These are phyloP conservation scores for Asobara japonica DNA, from an alignment of 1,140 invertebrate species.

Conservation along the genomic window DNA sequence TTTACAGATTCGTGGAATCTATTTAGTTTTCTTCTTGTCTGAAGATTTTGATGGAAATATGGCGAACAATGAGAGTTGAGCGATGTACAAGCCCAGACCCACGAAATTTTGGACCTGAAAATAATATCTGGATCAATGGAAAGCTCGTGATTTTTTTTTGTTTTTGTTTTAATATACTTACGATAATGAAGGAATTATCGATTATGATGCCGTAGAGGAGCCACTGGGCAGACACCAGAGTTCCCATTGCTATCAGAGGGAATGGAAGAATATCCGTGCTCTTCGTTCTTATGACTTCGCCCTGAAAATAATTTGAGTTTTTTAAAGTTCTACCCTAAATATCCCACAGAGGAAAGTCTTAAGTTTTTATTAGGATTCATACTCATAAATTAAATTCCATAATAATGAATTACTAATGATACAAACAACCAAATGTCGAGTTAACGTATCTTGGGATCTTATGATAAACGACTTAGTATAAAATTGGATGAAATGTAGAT, in stretches of 20 bases:
- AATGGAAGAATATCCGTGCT: slow-evolving; percentile 84
- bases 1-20: neutral
- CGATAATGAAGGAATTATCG: slow-evolving; percentile 79
- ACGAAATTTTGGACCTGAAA: slow-evolving; percentile 75
- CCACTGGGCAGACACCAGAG: slow-evolving; percentile 81
- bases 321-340: neutral
- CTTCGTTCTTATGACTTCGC: slow-evolving; percentile 77
- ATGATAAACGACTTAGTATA: too few species aligned
- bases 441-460: too few species aligned
- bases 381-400: too few species aligned
- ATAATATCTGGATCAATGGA: slow-evolving; percentile 11
- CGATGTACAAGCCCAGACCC: slow-evolving; percentile 68
- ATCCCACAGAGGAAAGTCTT: slow-evolving; percentile 25
- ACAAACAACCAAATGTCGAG: too few species aligned
- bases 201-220: slow-evolving; percentile 83
- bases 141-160: slow-evolving; percentile 28
- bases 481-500: too few species aligned
- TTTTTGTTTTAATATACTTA: slow-evolving; percentile 68
- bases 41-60: slow-evolving; percentile 72
- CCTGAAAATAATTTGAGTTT: slow-evolving; percentile 64
- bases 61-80: slow-evolving; percentile 74
- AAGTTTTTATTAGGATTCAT: too few species aligned
- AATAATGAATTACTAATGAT: too few species aligned
- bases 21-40: neutral
- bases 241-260: slow-evolving; percentile 81